Evolutionary conservation across 1,140 invertebrate genomes (phyloP).

Genomic region (Amyelois transitella): DNA sequence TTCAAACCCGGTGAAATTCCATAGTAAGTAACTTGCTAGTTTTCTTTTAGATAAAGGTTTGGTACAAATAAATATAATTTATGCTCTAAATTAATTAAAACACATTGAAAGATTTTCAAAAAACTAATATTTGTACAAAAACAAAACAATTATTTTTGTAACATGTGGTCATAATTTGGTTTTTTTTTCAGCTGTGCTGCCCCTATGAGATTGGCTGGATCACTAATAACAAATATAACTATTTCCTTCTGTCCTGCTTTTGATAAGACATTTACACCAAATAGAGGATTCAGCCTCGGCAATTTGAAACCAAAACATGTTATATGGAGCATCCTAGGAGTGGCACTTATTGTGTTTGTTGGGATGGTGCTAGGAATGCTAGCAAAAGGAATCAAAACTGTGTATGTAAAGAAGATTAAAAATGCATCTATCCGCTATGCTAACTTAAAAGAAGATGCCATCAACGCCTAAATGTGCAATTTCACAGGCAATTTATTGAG

Average conservation of each 20-base stretch:
- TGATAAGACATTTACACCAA: slow-evolving; percentile 41
- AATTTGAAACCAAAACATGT: slow-evolving; percentile 58
- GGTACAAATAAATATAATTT: too few species aligned
- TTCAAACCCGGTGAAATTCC: slow-evolving; percentile 55
- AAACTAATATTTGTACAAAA: not conserved
- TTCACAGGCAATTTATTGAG: not conserved
- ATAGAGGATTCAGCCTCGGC: slow-evolving; percentile 40
- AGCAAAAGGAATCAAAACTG: slow-evolving; percentile 43
- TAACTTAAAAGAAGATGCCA: slow-evolving; percentile 34
- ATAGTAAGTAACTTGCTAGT: slow-evolving; percentile 42
- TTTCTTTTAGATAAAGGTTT: too few species aligned
- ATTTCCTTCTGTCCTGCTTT: slow-evolving; percentile 50
- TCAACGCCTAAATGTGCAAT: slow-evolving; percentile 2
- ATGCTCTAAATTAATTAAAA: too few species aligned
- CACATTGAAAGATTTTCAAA: too few species aligned
- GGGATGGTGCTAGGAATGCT: slow-evolving; percentile 55
- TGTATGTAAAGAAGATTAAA: slow-evolving; percentile 48
- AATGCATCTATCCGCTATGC: slow-evolving; percentile 53
- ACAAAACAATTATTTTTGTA: too few species aligned
- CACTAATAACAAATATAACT: slow-evolving; percentile 57
- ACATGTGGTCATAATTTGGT: too few species aligned
- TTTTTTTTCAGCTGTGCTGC: slow-evolving; percentile 59
- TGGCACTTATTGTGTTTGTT: slow-evolving; percentile 44
- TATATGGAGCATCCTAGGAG: slow-evolving; percentile 59
- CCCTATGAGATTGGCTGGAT: slow-evolving; percentile 57